phyloP scores from a whole-genome alignment of 2,113 vertebrate genomes.

The Hassar affinis region DNA sequence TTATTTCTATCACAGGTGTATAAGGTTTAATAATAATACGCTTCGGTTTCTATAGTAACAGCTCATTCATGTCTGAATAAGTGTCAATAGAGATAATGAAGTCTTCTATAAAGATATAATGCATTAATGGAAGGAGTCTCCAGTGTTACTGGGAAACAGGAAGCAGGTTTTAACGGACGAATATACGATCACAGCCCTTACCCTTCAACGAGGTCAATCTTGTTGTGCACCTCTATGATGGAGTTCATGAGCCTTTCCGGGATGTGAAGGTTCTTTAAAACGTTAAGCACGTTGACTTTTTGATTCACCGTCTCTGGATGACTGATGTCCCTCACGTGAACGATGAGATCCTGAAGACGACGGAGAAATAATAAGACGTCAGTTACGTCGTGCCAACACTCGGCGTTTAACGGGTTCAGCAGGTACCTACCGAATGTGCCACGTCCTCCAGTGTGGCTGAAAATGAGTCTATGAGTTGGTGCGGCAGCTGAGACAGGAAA shows the following conservation, averaged over 20 bases:
- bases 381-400: not conserved
- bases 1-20: not conserved
- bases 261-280: conserved; percentile 79
- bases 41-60: not conserved
- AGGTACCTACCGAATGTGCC: conserved; percentile 77
- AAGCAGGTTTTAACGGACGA: not conserved
- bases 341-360: conserved; percentile 82
- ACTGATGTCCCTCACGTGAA: conserved; percentile 90
- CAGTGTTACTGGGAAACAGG: not conserved
- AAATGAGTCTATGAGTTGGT: conserved; percentile 88
- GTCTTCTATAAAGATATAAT: not conserved
- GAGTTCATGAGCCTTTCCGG: conserved; percentile 76
- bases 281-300: conserved; percentile 82
- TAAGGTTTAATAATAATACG: not conserved
- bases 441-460: conserved; percentile 90
- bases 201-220: conserved; percentile 84
- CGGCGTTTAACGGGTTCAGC: too few species aligned
- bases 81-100: too few species aligned
- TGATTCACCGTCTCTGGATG: conserved; percentile 86
- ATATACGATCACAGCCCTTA: conserved; percentile 55
- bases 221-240: conserved; percentile 91
- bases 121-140: too few species aligned
- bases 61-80: too few species aligned
- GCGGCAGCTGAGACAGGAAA: conserved; percentile 92
- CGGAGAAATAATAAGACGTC: not conserved